Evolutionary conservation across 1,140 invertebrate species (phyloP).

Genomic region (Zaprionus africanus): DNA sequence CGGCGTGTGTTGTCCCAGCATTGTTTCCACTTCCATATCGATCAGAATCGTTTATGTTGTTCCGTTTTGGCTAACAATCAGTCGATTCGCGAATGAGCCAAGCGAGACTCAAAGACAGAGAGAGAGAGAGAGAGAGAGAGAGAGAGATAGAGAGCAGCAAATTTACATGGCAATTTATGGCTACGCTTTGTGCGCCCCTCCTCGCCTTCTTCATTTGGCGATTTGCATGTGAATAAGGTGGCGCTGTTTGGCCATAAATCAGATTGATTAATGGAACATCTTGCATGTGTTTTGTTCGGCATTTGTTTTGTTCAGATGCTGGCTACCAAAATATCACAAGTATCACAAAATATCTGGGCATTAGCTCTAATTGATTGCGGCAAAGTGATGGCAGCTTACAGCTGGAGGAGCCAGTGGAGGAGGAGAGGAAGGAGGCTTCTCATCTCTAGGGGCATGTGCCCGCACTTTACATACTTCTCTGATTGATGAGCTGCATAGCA

Average conservation of each 20-base stretch:
- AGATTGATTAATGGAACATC: conserved; percentile 66
- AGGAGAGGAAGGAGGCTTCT: not conserved
- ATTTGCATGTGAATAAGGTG: conserved; percentile 49
- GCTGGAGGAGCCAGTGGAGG: not conserved
- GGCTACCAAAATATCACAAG: conserved; percentile 48
- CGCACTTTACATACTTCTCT: not conserved
- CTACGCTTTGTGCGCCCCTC: conserved; percentile 19
- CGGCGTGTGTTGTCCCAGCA: not conserved
- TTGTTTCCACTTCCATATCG: not conserved
- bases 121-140: not conserved
- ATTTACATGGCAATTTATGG: conserved; percentile 38
- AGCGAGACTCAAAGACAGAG: not conserved
- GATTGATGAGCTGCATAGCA: not conserved
- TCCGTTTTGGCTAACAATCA: not conserved
- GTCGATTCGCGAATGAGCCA: conserved; percentile 24
- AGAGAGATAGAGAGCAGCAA: not conserved
- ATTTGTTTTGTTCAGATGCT: conserved; percentile 41
- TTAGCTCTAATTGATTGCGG: conserved; percentile 60
- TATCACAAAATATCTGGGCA: conserved; percentile 25
- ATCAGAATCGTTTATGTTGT: conserved; percentile 25
- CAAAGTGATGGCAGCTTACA: conserved; percentile 59
- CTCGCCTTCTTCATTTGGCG: not conserved
- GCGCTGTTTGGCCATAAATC: conserved; percentile 60
- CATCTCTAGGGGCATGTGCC: not conserved
- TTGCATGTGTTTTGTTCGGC: conserved; percentile 59